Evolutionary conservation across 2,888 invertebrate genomes (phyloP).

Genomic region (Galeruca laticollis): DNA sequence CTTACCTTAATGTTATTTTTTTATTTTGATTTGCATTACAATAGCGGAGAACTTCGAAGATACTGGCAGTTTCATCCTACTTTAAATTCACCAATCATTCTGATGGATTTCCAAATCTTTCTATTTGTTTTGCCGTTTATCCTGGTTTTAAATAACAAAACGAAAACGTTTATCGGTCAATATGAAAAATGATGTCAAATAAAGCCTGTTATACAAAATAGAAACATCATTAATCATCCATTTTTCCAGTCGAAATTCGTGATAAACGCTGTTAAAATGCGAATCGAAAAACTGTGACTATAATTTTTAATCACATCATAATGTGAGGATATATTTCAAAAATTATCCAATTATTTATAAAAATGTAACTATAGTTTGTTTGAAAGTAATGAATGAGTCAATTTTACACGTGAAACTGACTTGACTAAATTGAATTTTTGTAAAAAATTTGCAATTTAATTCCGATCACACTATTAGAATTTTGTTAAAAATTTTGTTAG

Average conservation of each 20-base stretch:
- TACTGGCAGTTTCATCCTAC: background rate
- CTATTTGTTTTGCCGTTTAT: slow-evolving; percentile 11
- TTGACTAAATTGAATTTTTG: too few relatives aligned
- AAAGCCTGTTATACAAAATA: slow-evolving; percentile 8
- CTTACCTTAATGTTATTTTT: background rate
- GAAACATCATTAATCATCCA: slow-evolving; percentile 13
- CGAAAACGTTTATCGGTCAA: slow-evolving; percentile 10
- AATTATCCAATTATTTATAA: too few relatives aligned
- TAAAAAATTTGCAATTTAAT: too few relatives aligned
- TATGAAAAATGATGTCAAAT: slow-evolving; percentile 14
- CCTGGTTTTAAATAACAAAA: slow-evolving; percentile 7
- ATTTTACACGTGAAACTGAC: too few relatives aligned
- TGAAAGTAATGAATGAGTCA: background rate
- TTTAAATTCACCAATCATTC: slow-evolving; percentile 1
- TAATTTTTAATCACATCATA: too few relatives aligned
- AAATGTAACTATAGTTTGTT: background rate
- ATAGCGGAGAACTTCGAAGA: background rate
- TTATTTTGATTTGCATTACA: background rate
- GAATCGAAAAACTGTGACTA: background rate
- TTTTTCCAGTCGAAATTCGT: background rate
- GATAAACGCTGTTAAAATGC: background rate
- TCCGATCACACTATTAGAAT: too few relatives aligned
- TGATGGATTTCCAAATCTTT: slow-evolving; percentile 13
- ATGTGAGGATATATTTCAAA: background rate
- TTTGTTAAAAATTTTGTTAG: too few relatives aligned